Percentiles rank a stretch among this genome's conserved stretches.
Evolutionary conservation across 1,140 invertebrate genomes (phyloP).

Genomic region (Bombus huntii): DNA sequence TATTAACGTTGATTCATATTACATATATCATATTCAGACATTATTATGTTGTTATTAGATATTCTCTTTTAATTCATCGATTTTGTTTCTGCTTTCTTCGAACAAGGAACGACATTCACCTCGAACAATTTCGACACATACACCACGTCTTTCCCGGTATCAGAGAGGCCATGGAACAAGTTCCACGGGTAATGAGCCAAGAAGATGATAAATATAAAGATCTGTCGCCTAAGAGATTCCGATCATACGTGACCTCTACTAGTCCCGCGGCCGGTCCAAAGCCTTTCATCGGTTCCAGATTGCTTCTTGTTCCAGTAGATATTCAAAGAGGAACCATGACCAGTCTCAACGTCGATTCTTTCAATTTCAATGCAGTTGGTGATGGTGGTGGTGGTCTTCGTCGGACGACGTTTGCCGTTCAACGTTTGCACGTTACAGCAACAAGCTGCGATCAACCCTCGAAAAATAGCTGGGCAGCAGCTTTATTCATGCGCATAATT

Average conservation of each 20-base stretch:
- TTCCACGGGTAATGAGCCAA: slow-evolving; percentile 56
- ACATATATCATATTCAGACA: too few relatives aligned
- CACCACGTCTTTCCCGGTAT: slow-evolving; percentile 3
- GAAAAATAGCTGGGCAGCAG: slow-evolving; percentile 21
- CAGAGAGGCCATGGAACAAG: slow-evolving; percentile 13
- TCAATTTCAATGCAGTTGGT: slow-evolving; percentile 46
- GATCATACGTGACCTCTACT: slow-evolving; percentile 70
- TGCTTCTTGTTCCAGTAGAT: slow-evolving; percentile 32
- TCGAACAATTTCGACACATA: neutral
- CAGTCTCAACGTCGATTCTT: slow-evolving; percentile 78
- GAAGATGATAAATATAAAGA: slow-evolving; percentile 63
- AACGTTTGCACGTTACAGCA: slow-evolving; percentile 47
- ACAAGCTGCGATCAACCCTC: neutral
- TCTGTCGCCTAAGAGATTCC: slow-evolving; percentile 60
- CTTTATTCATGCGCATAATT: slow-evolving; percentile 59
- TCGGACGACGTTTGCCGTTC: slow-evolving; percentile 11
- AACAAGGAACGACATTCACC: neutral
- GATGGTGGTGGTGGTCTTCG: neutral
- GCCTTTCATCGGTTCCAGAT: slow-evolving; percentile 50
- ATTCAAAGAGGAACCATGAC: slow-evolving; percentile 75
- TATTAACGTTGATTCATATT: neutral
- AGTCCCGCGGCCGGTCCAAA: slow-evolving; percentile 54
- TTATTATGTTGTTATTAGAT: neutral
- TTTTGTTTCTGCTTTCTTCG: neutral
- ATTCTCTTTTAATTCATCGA: neutral